Percentiles rank a stretch among this genome's conserved stretches.
Conservation (phyloP, 2,888 invertebrate genomes). For the Dasypogon diadema region DNA sequence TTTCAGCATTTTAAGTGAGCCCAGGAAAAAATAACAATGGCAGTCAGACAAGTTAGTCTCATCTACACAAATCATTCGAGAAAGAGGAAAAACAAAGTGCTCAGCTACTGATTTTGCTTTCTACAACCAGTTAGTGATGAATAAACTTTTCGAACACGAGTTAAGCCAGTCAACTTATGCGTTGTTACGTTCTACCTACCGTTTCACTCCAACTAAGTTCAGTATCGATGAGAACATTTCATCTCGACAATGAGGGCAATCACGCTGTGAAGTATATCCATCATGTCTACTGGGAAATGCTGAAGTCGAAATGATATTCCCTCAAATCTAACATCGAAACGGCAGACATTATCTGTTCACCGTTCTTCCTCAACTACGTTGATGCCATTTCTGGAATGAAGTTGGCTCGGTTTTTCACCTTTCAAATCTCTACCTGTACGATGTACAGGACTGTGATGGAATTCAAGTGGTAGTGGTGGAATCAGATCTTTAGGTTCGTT, state of each 20-base stretch:
- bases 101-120: constrained; percentile 45
- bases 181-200: no score
- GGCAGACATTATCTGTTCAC: constrained; percentile 5
- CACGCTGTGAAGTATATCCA: constrained; percentile 46
- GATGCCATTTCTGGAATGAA: constrained; percentile 39
- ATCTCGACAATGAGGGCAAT: constrained; percentile 47
- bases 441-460: background rate
- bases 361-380: background rate
- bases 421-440: constrained; percentile 1
- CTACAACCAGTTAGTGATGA: constrained; percentile 23
- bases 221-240: constrained; percentile 45
- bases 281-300: constrained; percentile 33
- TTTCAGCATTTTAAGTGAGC: no score
- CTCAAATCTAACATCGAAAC: constrained; percentile 9
- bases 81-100: constrained; percentile 6
- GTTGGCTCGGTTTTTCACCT: constrained; percentile 34
- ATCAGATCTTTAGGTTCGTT: constrained; percentile 29
- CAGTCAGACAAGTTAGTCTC: constrained; percentile 31
- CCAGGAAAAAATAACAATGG: background rate
- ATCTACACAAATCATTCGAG: constrained; percentile 13
- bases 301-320: constrained; percentile 16
- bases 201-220: constrained; percentile 2
- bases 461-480: background rate
- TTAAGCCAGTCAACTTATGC: constrained; percentile 18
- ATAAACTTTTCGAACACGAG: constrained; percentile 20